Evolutionary conservation across 2,113 vertebrate genomes (phyloP).

Genomic region (Elanoides forficatus): DNA sequence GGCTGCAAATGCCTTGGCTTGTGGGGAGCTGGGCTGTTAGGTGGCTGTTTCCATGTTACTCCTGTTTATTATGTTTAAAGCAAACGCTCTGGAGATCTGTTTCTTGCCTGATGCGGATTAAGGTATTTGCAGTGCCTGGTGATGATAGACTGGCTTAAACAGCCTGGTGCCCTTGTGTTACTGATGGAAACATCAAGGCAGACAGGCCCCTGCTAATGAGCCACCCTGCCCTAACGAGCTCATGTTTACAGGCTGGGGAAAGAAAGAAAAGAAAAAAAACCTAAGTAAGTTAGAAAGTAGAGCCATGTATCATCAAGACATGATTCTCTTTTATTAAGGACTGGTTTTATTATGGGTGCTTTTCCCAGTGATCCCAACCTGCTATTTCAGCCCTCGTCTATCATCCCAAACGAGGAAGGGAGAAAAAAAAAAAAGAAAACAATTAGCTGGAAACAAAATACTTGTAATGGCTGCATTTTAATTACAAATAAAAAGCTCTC

Average conservation of each 20-base stretch:
- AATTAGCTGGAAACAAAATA: neutral
- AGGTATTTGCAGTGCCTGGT: neutral
- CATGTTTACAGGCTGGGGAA: neutral
- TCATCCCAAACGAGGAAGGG: neutral
- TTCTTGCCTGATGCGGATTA: neutral
- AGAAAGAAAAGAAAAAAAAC: neutral
- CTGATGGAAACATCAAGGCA: neutral
- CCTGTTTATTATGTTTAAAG: neutral
- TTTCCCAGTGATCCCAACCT: neutral
- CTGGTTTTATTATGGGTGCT: neutral
- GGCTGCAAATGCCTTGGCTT: neutral
- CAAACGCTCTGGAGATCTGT: fast-evolving
- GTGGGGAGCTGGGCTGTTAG: fast-evolving
- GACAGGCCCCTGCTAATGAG: neutral
- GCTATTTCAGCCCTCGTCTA: neutral
- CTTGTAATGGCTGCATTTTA: slow-evolving; percentile 1
- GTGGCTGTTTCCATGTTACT: neutral
- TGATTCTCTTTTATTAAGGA: neutral
- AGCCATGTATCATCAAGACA: neutral
- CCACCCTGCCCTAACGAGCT: neutral
- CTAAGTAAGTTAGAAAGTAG: neutral
- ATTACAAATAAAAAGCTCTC: slow-evolving; percentile 1
- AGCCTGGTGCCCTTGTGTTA: neutral
- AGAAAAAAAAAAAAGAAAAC: neutral
- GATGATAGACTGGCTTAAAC: neutral